Evolutionary conservation across 53 echinoderm and acorn worm species (phyloP).

Genomic region (Antedon mediterranea): DNA sequence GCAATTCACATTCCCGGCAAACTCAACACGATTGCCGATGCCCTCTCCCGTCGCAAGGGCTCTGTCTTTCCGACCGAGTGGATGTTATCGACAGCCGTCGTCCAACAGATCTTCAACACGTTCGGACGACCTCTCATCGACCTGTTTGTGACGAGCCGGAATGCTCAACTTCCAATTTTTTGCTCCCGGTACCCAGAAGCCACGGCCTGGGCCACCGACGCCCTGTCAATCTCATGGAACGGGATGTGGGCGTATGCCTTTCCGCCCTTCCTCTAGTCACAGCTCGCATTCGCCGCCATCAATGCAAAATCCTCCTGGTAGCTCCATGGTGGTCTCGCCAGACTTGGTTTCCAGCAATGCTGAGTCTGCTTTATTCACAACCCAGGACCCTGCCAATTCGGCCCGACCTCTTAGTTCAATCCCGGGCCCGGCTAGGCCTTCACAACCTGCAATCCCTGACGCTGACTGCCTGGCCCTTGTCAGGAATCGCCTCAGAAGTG

Average conservation of each 20-base stretch:
- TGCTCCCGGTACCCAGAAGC: constrained; percentile 19
- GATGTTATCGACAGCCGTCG: neutral
- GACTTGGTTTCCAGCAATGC: constrained; percentile 20
- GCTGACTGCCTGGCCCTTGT: constrained; percentile 16
- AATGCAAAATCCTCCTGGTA: constrained; percentile 15
- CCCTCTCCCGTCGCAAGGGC: neutral
- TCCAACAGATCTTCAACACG: constrained; percentile 9
- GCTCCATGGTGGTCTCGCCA: constrained; percentile 22
- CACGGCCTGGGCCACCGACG: constrained; percentile 12
- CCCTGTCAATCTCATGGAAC: constrained; percentile 21
- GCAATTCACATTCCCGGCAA: constrained; percentile 12
- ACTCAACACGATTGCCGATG: constrained; percentile 5
- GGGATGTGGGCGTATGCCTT: constrained; percentile 27
- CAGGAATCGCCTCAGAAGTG: neutral
- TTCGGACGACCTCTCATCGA: constrained; percentile 18
- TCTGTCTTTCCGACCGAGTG: constrained; percentile 5
- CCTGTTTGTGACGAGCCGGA: constrained; percentile 19
- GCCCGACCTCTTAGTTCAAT: constrained; percentile 11
- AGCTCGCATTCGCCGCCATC: constrained; percentile 10
- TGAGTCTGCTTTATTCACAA: neutral
- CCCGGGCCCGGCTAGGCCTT: neutral
- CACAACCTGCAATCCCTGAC: constrained; percentile 8
- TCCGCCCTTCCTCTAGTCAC: constrained; percentile 17
- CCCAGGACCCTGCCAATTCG: neutral
- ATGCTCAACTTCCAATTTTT: constrained; percentile 22